Evolutionary conservation across 2,113 vertebrate species (phyloP).

Genomic region (Eurypyga helias): DNA sequence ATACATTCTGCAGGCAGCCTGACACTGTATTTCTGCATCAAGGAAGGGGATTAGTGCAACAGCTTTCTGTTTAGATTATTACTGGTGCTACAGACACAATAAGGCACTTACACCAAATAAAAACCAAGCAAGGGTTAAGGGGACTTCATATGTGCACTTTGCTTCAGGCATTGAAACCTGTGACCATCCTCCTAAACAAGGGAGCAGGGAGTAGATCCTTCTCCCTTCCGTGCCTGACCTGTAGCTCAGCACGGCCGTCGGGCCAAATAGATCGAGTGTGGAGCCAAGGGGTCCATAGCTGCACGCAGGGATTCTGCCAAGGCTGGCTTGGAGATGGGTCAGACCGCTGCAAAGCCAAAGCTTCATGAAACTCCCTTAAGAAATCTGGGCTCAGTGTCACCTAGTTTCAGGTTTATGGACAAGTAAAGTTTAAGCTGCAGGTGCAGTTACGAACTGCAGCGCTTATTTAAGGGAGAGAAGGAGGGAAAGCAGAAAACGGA

Average conservation of each 20-base stretch:
- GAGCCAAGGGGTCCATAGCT: not conserved
- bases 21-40: rapidly evolving
- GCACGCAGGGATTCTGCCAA: not conserved
- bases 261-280: not conserved
- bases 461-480: not conserved
- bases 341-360: not conserved
- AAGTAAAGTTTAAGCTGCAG: not conserved
- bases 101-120: too few species aligned
- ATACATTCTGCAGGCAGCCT: not conserved
- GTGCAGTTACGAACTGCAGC: not conserved
- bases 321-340: not conserved
- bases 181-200: not conserved
- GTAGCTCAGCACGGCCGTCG: not conserved
- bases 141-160: not conserved
- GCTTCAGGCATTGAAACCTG: not conserved
- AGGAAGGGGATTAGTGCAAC: not conserved
- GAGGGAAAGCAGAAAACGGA: not conserved
- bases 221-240: not conserved
- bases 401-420: not conserved
- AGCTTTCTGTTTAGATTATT: not conserved
- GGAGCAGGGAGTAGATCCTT: not conserved
- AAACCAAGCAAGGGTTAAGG: not conserved
- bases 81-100: not conserved
- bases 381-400: not conserved
- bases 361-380: not conserved